Evolutionary conservation across 2,797 vertebrate genomes (phyloP).

Genomic region (Cygnus olor): DNA sequence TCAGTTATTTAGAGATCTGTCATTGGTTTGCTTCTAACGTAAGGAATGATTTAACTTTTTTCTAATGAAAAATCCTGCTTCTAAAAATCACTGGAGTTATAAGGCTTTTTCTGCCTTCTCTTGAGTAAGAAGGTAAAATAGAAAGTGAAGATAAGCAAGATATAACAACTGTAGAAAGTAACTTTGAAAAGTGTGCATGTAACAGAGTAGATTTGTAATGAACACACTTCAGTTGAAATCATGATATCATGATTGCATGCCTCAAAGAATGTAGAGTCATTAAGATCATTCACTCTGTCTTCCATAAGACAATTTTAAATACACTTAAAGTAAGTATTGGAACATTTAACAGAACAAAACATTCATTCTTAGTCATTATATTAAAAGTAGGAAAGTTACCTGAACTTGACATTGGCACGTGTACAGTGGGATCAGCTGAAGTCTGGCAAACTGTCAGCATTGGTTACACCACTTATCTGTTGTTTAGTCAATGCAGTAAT

Average conservation of each 20-base stretch:
- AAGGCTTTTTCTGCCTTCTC: background rate
- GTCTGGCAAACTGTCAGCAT: background rate
- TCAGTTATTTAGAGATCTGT: background rate
- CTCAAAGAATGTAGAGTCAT: background rate
- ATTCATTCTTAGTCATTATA: background rate
- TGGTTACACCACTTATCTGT: accelerated
- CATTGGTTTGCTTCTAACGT: background rate
- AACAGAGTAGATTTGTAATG: background rate
- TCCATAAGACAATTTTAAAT: background rate
- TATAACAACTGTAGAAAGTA: background rate
- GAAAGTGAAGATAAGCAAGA: background rate
- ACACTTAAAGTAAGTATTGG: background rate
- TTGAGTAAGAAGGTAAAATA: background rate
- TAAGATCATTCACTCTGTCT: background rate
- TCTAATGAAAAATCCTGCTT: background rate
- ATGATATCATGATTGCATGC: background rate
- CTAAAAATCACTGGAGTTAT: background rate
- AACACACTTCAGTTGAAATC: background rate
- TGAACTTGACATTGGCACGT: background rate
- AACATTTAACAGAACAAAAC: background rate
- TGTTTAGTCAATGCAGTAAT: background rate
- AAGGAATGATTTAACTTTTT: background rate
- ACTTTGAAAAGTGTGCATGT: background rate
- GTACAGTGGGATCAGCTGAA: background rate
- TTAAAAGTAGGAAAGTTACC: background rate